phyloP scores from a whole-genome alignment of 2,888 invertebrate genomes.

The Peribatodes rhomboidaria region DNA sequence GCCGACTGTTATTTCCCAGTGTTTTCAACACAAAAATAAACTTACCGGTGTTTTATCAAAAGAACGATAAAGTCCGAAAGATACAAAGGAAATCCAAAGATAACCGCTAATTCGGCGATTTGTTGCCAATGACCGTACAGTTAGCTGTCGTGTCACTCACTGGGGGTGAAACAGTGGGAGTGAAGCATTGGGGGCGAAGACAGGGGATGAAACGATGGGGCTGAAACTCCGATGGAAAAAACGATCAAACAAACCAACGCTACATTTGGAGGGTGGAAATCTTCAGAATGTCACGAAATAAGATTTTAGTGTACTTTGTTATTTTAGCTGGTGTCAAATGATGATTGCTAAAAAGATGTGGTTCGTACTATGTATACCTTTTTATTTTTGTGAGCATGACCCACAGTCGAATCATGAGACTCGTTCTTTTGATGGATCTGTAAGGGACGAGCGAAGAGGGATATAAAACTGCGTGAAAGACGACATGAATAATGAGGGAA shows the following conservation, averaged over 20 bases:
- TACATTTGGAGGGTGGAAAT: conserved; percentile 19
- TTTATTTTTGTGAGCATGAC: too few species aligned
- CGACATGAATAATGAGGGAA: too few species aligned
- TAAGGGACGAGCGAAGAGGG: too few species aligned
- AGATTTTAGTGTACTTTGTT: conserved; percentile 6
- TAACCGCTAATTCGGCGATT: conserved; percentile 32
- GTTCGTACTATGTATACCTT: too few species aligned
- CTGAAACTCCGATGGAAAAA: conserved; percentile 19
- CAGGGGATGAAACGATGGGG: conserved; percentile 30
- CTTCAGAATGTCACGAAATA: conserved; percentile 1
- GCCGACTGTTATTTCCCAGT: neutral
- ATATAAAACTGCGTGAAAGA: too few species aligned
- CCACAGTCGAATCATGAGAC: too few species aligned
- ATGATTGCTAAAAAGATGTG: neutral
- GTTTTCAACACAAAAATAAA: conserved; percentile 4
- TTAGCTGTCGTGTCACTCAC: conserved; percentile 44
- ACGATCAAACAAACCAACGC: conserved; percentile 31
- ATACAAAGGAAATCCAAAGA: conserved; percentile 27
- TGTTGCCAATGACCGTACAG: conserved; percentile 43
- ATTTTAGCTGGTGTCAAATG: neutral
- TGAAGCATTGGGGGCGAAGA: too few species aligned
- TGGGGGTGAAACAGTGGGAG: too few species aligned
- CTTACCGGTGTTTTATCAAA: conserved; percentile 20
- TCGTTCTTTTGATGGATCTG: too few species aligned
- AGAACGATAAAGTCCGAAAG: conserved; percentile 15